Base-by-base conservation (phyloP, 2,797 vertebrate species). In the Pseudochaenichthys georgianus region DNA sequence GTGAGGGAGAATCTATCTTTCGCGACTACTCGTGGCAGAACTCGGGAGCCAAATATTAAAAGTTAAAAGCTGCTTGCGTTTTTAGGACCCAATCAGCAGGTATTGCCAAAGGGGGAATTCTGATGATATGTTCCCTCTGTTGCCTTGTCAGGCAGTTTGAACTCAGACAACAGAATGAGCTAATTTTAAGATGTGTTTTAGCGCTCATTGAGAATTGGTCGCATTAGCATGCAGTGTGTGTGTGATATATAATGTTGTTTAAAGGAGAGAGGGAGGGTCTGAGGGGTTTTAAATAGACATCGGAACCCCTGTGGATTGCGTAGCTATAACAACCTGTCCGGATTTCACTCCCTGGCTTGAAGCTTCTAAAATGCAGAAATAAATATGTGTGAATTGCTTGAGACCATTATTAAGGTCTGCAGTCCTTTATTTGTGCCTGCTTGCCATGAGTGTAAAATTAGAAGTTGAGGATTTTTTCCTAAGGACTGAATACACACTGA, bases 311-410 rank as follows among this genome's bases (percentile, higher is more conserved):
- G 95, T 94, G 96, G 96, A 93, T 95, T 92, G 95, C 93, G 96
- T 96, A 96, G 96, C 96, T 96, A 97, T 96, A 97, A 96, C 96
- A 97, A 96, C 96, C 95, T 96, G 94, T 95, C 95, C 95, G 95
- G 96, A 96, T 96, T 96, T 96, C 96, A 94, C 95, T 95, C 95
- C 95, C 93, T 87, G 91, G 95, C 94, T 94, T 93, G 93, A 96
- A 96, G 94, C 93, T 95, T 93, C 95, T 95, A 95, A 96, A 95
- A 96, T 95, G 95, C 92, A 94, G 91, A 95, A 93, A 94, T 93
- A 92, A 94, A 95, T 93, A 95, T 93, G 87, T 89, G 94, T 87
- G 93, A 94, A 94, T 94, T 90, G 87, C 90, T 89, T 73, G 79
- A 70, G 82, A 87, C 81, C 84, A 82, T 87, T 83, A 89, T 85